Conservation (phyloP, 2,888 invertebrate species). For the Rhaphigaster nebulosa region DNA sequence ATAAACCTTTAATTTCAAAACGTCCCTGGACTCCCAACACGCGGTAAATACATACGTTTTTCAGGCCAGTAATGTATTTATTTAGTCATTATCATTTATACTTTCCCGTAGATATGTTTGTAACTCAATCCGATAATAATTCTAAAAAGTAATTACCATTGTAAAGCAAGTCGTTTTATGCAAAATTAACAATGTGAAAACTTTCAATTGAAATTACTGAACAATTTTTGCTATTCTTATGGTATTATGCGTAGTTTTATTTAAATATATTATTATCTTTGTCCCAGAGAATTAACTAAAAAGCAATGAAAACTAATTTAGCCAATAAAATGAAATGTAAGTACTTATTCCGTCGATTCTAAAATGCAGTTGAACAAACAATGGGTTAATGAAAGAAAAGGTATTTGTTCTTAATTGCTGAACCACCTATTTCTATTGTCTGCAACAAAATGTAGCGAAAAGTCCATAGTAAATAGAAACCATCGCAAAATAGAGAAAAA, state of each 20-base stretch:
- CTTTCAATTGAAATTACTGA: neutral
- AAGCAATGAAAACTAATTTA: neutral
- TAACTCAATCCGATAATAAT: too few species aligned
- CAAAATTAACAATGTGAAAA: neutral
- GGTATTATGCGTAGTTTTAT: neutral
- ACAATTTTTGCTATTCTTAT: neutral
- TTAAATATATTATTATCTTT: neutral
- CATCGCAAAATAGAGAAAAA: neutral
- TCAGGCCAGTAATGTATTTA: too few species aligned
- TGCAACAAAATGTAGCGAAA: neutral
- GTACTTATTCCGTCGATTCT: neutral
- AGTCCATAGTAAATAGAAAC: neutral
- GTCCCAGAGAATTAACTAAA: neutral
- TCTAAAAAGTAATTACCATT: too few species aligned
- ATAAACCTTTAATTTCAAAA: too few species aligned
- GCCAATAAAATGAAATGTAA: neutral
- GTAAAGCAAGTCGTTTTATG: too few species aligned
- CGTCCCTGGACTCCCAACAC: too few species aligned
- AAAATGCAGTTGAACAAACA: neutral
- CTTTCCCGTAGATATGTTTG: too few species aligned
- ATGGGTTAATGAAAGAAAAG: conserved; percentile 2
- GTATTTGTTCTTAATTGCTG: neutral
- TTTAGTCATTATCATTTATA: neutral
- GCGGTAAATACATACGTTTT: too few species aligned
- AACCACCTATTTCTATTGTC: neutral